A percentile compares a stretch with the other conserved stretches of the same genome.
These are phyloP conservation scores for Pseudomyrmex concolor DNA, from an alignment of 1,140 invertebrate genomes.

Conservation along the genomic window DNA sequence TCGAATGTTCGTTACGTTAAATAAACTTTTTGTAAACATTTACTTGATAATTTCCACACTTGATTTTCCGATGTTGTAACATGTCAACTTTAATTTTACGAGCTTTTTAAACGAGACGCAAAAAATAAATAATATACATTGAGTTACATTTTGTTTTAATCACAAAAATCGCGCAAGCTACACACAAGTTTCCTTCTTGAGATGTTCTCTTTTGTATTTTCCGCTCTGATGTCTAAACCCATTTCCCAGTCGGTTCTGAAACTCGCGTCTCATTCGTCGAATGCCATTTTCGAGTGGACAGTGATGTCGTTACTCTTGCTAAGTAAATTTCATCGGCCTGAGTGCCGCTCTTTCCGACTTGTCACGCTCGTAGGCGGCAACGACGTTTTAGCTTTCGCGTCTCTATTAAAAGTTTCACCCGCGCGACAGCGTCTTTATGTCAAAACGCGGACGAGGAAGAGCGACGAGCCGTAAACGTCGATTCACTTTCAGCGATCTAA, in stretches of 20 bases:
- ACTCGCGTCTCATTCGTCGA: conserved; percentile 29
- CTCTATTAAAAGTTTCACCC: conserved; percentile 62
- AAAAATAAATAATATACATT: no score
- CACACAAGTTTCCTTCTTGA: neutral
- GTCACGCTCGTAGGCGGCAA: conserved; percentile 59
- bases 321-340: conserved; percentile 73
- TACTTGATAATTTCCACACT: neutral
- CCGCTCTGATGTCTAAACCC: neutral
- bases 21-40: conserved; percentile 5
- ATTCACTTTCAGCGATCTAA: conserved; percentile 36
- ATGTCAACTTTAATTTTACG: conserved; percentile 2
- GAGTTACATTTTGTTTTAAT: neutral
- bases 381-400: conserved; percentile 37
- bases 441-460: conserved; percentile 51
- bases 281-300: conserved; percentile 66
- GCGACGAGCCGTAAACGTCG: conserved; percentile 43
- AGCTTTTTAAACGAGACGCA: neutral
- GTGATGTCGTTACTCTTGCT: conserved; percentile 68
- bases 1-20: conserved; percentile 1
- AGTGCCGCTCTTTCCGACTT: conserved; percentile 64
- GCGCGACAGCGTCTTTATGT: conserved; percentile 57
- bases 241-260: neutral
- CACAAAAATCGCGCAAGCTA: neutral
- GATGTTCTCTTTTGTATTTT: conserved; percentile 1
- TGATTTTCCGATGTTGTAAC: neutral